A percentile compares a stretch with the other conserved stretches of the same genome.
phyloP scores from a whole-genome alignment of 1,140 invertebrate species.

The Aphelinus certus region DNA sequence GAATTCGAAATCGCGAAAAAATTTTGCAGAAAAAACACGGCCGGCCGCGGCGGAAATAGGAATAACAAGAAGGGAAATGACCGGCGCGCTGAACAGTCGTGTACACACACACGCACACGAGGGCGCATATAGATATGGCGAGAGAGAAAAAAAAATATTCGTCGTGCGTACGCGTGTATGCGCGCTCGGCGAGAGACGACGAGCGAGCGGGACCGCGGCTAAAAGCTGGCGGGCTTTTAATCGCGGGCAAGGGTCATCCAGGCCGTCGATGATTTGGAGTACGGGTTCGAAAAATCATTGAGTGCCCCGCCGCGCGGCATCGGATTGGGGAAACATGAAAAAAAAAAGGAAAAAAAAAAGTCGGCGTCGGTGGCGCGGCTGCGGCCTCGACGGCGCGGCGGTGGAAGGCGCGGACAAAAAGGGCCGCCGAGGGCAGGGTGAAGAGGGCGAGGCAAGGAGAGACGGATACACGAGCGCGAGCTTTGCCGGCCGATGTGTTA shows the following conservation, averaged over 20 bases:
- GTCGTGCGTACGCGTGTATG: not conserved
- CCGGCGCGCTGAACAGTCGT: not conserved
- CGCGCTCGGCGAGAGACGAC: not conserved
- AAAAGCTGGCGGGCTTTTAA: slow-evolving; percentile 2
- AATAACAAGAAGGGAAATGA: slow-evolving; percentile 20
- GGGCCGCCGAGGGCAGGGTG: slow-evolving; percentile 7
- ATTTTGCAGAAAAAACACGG: not conserved
- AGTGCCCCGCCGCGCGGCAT: slow-evolving; percentile 28
- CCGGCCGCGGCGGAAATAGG: not conserved
- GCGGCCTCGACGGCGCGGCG: not conserved
- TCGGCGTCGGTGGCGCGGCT: too few relatives aligned
- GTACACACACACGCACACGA: too few relatives aligned
- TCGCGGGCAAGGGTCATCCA: slow-evolving; percentile 30
- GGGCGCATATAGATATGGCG: not conserved
- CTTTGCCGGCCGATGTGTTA: not conserved
- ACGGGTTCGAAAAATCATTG: slow-evolving; percentile 35
- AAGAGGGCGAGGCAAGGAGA: slow-evolving; percentile 28
- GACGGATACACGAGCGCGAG: slow-evolving; percentile 3
- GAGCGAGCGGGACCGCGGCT: too few relatives aligned
- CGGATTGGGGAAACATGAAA: slow-evolving; percentile 35
- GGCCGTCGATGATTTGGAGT: slow-evolving; percentile 39
- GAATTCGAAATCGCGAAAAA: slow-evolving; percentile 8
- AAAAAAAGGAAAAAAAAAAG: slow-evolving; percentile 27
- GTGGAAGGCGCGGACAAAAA: slow-evolving; percentile 14
- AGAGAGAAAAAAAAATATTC: slow-evolving; percentile 23